phyloP scores from a whole-genome alignment of 2,888 invertebrate genomes.

The Junonia oenone region DNA sequence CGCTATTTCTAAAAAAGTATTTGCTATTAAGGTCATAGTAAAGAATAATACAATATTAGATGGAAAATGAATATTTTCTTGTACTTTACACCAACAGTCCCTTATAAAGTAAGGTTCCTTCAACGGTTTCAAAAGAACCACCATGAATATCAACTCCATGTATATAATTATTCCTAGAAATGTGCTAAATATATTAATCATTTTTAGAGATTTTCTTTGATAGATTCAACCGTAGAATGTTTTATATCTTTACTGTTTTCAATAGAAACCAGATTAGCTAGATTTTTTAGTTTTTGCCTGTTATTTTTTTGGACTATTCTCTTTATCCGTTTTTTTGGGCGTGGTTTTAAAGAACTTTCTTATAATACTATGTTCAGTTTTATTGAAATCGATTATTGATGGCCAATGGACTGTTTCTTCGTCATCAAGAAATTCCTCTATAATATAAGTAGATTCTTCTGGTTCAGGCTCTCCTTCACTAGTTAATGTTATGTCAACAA shows the following conservation, averaged over 20 bases:
- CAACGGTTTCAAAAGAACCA: conserved; percentile 51
- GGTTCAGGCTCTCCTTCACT: conserved; percentile 30
- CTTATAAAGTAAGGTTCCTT: conserved; percentile 47
- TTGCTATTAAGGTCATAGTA: conserved; percentile 35
- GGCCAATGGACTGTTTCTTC: conserved; percentile 40
- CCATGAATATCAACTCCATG: conserved; percentile 41
- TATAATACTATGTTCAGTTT: conserved; percentile 34
- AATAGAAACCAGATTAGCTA: conserved; percentile 1
- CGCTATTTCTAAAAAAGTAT: conserved; percentile 43
- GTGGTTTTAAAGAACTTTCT: conserved; percentile 37
- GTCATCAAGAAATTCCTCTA: conserved; percentile 31
- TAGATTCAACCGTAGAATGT: neutral
- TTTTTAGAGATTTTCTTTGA: conserved; percentile 25
- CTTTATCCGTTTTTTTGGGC: conserved; percentile 24
- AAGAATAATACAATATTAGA: conserved; percentile 34
- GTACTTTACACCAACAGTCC: conserved; percentile 44
- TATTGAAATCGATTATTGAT: conserved; percentile 40
- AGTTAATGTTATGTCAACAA: conserved; percentile 43
- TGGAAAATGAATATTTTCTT: conserved; percentile 31
- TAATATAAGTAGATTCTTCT: conserved; percentile 22
- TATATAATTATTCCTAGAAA: conserved; percentile 40
- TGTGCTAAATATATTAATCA: conserved; percentile 49
- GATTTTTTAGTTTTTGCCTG: neutral
- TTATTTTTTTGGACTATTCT: neutral
- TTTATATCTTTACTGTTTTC: neutral